Percentiles rank a stretch among this genome's conserved stretches.
Evolutionary conservation across 2,797 vertebrate genomes (phyloP).

Genomic region (Gephyroberyx darwinii): DNA sequence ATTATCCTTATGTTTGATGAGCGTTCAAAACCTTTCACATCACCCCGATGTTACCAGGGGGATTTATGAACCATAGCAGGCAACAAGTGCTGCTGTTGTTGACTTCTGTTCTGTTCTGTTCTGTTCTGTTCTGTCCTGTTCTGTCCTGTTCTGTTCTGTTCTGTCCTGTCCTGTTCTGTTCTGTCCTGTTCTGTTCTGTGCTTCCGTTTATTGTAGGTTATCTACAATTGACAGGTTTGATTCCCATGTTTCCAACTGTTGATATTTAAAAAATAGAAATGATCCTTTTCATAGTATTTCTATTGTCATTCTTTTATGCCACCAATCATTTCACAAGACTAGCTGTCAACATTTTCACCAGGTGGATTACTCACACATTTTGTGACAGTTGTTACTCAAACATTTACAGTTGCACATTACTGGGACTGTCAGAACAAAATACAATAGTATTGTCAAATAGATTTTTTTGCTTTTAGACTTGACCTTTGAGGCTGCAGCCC

Average conservation of each 20-base stretch:
- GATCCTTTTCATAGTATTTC: no score
- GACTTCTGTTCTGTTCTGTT: no score
- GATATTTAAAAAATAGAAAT: no score
- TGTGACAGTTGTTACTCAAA: background rate
- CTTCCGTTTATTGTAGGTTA: background rate
- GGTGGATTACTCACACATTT: no score
- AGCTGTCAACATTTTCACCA: conserved; percentile 15
- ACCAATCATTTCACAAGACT: background rate
- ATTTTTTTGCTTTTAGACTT: background rate
- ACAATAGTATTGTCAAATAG: no score
- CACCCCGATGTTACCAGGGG: conserved; percentile 21
- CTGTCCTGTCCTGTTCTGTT: background rate
- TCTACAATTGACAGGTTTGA: no score
- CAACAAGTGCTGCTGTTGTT: background rate
- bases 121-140: no score
- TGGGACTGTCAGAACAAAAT: no score
- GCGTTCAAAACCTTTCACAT: conserved; percentile 34
- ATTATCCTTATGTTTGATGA: conserved; percentile 36
- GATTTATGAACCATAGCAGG: conserved; percentile 14
- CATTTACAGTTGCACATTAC: background rate
- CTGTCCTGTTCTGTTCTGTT: background rate
- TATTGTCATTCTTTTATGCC: background rate
- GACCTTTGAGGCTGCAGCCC: conserved; percentile 11
- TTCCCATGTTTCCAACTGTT: no score
- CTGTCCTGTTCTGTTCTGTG: no score